A percentile compares a stretch with the other conserved stretches of the same genome.
Conservation (phyloP, 2,113 vertebrate species). For the Lota lota region DNA sequence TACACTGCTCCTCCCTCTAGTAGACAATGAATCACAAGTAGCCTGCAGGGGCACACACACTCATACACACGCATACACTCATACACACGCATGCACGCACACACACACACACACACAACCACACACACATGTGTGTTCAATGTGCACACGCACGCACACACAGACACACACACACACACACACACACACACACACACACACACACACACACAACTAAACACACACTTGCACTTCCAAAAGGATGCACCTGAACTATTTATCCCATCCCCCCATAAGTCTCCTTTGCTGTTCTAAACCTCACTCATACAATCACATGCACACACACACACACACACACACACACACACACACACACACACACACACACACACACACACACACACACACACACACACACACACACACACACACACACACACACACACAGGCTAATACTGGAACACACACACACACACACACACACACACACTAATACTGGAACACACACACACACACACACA, state of each 20-base stretch:
- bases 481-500: neutral
- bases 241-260: conserved; percentile 52
- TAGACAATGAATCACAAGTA: conserved; percentile 48
- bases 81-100: neutral
- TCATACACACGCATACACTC: conserved; percentile 22
- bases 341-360: conserved; percentile 4
- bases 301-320: conserved; percentile 9
- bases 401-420: neutral
- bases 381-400: conserved; percentile 5
- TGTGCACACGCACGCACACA: neutral
- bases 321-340: neutral
- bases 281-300: conserved; percentile 21
- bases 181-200: conserved; percentile 1
- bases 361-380: neutral
- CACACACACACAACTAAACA: neutral
- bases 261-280: conserved; percentile 10
- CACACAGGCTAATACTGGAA: neutral
- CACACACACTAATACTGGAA: neutral
- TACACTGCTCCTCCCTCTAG: conserved; percentile 29
- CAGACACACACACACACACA: neutral
- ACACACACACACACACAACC: neutral
- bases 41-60: conserved; percentile 16
- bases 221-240: neutral
- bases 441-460: neutral
- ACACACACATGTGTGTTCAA: too few relatives aligned